A percentile compares a stretch with the other conserved stretches of the same genome.
phyloP scores from a whole-genome alignment of 2,113 vertebrate genomes.

The Salvelinus fontinalis region DNA sequence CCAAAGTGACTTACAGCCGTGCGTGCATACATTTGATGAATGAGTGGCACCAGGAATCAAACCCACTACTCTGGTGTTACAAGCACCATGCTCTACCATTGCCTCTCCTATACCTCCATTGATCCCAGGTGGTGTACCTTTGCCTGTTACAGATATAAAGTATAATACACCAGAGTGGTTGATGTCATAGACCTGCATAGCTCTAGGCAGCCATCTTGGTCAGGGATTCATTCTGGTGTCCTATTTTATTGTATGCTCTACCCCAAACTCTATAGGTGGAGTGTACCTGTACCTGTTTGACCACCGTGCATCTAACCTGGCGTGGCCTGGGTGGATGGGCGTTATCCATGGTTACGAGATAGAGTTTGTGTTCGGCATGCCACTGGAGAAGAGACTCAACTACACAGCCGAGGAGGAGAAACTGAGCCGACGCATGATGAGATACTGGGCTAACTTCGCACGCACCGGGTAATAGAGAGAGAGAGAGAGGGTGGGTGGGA shows the following conservation, averaged over 20 bases:
- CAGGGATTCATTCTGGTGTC: not conserved
- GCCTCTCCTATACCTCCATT: no score
- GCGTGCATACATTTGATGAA: no score
- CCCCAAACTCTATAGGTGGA: constrained; percentile 39
- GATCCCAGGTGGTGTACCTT: no score
- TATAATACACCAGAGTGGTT: no score
- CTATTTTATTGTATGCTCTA: not conserved
- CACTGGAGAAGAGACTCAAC: constrained; percentile 83
- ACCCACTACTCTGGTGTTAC: no score
- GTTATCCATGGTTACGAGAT: constrained; percentile 95
- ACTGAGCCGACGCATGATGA: constrained; percentile 87
- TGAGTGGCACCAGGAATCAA: no score
- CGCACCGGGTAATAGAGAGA: constrained; percentile 24
- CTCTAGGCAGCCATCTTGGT: not conserved
- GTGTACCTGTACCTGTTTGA: constrained; percentile 88
- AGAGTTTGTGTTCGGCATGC: constrained; percentile 90
- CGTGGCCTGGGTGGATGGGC: constrained; percentile 94
- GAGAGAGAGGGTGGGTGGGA: not conserved
- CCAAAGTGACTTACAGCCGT: no score
- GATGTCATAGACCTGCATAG: no score
- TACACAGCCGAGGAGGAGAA: constrained; percentile 84
- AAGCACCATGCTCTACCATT: no score
- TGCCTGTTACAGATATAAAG: no score
- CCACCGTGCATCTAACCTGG: constrained; percentile 86
- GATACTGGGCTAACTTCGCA: constrained; percentile 88